Evolutionary conservation across 2,888 invertebrate species (phyloP).

Genomic region (Blastobasis lacticolella): DNA sequence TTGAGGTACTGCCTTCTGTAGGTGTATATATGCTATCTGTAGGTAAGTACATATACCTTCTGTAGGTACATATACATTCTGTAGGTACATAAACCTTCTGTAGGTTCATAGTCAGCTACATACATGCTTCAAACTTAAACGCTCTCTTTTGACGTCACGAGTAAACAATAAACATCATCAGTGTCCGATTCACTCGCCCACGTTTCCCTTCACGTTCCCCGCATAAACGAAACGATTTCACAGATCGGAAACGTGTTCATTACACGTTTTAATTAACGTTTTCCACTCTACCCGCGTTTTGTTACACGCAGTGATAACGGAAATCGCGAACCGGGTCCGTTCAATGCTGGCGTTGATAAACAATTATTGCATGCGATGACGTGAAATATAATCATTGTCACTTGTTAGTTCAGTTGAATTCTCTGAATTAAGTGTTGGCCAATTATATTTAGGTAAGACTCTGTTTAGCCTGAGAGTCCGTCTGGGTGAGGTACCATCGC

Average conservation of each 20-base stretch:
- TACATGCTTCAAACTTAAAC: no score
- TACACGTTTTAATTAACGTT: conserved; percentile 32
- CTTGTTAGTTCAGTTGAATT: background rate
- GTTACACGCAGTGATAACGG: background rate
- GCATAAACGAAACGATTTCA: conserved; percentile 23
- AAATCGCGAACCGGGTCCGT: background rate
- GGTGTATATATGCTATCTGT: no score
- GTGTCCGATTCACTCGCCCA: conserved; percentile 17
- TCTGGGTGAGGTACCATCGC: no score
- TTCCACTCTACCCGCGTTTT: conserved; percentile 5
- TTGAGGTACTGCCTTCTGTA: no score
- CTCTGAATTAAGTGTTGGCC: background rate
- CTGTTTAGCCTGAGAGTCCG: background rate
- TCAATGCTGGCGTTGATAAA: background rate
- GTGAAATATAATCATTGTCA: background rate
- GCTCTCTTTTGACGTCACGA: background rate
- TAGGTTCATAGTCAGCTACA: no score
- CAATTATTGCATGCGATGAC: background rate
- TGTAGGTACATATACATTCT: no score
- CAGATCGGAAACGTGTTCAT: conserved; percentile 21
- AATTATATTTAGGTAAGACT: background rate
- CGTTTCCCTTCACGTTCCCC: conserved; percentile 7
- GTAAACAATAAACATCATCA: conserved; percentile 1
- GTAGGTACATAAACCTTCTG: no score
- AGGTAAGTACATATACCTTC: no score